A percentile compares a stretch with the other conserved stretches of the same genome.
These are phyloP conservation scores for Propithecus perrieri DNA, from an alignment of 2,797 vertebrate species.

Conservation along the genomic window DNA sequence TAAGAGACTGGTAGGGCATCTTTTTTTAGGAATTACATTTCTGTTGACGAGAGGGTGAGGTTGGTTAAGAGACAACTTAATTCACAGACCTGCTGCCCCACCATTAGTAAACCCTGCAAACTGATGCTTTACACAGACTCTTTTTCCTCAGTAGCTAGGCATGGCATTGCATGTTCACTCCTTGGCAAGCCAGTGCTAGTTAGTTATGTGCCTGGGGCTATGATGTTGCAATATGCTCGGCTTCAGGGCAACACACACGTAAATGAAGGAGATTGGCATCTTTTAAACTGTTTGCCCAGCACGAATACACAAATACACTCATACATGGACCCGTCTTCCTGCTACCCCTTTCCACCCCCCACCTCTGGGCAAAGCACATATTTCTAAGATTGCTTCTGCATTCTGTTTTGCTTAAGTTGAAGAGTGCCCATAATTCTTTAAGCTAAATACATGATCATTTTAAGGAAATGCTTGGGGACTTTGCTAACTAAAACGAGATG, in stretches of 20 bases:
- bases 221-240: conserved; percentile 9
- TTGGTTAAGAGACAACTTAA: not conserved
- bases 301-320: not conserved
- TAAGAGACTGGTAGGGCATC: conserved; percentile 61
- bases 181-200: conserved; percentile 67
- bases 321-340: not conserved
- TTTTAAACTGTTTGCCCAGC: not conserved
- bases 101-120: conserved; percentile 15
- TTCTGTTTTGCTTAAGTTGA: conserved; percentile 60
- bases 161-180: conserved; percentile 40
- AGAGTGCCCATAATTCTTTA: conserved; percentile 77
- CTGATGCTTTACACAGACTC: conserved; percentile 43
- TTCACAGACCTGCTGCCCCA: not conserved
- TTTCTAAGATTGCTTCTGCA: conserved; percentile 56
- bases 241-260: conserved; percentile 5
- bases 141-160: conserved; percentile 37
- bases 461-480: conserved; percentile 77
- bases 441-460: conserved; percentile 71
- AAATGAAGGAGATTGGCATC: not conserved
- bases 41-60: conserved; percentile 9
- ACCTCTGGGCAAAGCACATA: conserved; percentile 39
- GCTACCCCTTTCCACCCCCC: not conserved
- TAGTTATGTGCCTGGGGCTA: conserved; percentile 65
- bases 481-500: conserved; percentile 78
- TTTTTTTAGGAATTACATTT: conserved; percentile 66